These are phyloP conservation scores for Hecatera dysodea DNA, from an alignment of 2,888 invertebrate species.

Conservation along the genomic window DNA sequence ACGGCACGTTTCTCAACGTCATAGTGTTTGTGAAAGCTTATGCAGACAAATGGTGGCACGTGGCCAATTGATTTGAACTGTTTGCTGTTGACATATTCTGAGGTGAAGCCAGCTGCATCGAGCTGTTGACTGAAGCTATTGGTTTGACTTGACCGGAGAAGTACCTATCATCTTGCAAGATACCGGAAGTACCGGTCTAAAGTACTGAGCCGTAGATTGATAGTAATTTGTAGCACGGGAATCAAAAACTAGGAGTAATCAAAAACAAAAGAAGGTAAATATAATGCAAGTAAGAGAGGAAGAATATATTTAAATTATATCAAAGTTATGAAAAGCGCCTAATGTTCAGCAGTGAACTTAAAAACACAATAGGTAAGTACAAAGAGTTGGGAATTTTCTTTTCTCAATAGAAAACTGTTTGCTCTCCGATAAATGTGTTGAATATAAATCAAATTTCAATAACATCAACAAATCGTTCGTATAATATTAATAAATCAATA, in stretches of 20 bases:
- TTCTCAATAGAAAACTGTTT: conserved; percentile 12
- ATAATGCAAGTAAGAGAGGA: background rate
- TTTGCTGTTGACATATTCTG: conserved; percentile 20
- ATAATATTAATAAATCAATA: conserved; percentile 55
- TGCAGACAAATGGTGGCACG: conserved; percentile 45
- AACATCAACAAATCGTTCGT: conserved; percentile 48
- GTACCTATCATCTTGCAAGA: background rate
- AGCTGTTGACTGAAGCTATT: conserved; percentile 22
- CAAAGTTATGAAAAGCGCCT: background rate
- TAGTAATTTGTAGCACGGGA: background rate
- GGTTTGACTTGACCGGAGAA: background rate
- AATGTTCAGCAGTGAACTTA: background rate
- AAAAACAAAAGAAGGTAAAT: background rate
- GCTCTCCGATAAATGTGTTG: conserved; percentile 13
- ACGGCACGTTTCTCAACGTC: conserved; percentile 48
- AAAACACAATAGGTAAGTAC: background rate
- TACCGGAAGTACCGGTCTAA: no score
- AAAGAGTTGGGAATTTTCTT: background rate
- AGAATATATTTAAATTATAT: background rate
- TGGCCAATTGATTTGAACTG: conserved; percentile 27
- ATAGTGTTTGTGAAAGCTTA: conserved; percentile 52
- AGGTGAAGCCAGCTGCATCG: background rate
- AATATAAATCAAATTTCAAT: conserved; percentile 46
- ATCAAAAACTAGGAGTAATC: background rate
- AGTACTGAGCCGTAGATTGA: background rate